Conservation (phyloP, 2,113 vertebrate species). For the Nycticryphes semicollaris region DNA sequence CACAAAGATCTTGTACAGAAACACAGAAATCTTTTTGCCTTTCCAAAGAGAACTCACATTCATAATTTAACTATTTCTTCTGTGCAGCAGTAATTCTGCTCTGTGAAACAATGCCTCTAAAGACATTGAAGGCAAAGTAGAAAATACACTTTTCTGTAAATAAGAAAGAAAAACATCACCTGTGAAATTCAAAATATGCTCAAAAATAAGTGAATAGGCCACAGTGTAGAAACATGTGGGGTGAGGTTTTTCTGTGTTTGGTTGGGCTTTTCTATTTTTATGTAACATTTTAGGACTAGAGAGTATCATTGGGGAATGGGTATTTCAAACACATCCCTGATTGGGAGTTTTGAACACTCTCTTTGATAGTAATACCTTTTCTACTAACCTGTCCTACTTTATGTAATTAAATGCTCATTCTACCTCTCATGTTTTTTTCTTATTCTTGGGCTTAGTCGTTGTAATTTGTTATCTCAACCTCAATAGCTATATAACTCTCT, state of each 20-base stretch:
- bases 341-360: neutral
- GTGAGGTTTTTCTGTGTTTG: neutral
- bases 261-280: neutral
- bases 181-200: neutral
- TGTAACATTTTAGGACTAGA: accelerated
- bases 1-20: neutral
- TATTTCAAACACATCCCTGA: neutral
- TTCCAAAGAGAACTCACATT: neutral
- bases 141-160: neutral
- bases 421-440: neutral
- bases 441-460: accelerated
- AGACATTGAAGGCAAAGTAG: neutral
- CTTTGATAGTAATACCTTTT: neutral
- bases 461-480: neutral
- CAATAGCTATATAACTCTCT: neutral
- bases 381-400: neutral
- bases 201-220: neutral
- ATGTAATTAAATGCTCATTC: neutral
- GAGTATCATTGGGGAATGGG: accelerated
- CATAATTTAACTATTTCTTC: neutral
- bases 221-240: neutral
- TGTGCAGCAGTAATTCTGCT: neutral
- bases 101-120: neutral
- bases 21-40: neutral
- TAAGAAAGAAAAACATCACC: neutral